phyloP scores from a whole-genome alignment of 1,140 invertebrate genomes.

The Hyles vespertilio region DNA sequence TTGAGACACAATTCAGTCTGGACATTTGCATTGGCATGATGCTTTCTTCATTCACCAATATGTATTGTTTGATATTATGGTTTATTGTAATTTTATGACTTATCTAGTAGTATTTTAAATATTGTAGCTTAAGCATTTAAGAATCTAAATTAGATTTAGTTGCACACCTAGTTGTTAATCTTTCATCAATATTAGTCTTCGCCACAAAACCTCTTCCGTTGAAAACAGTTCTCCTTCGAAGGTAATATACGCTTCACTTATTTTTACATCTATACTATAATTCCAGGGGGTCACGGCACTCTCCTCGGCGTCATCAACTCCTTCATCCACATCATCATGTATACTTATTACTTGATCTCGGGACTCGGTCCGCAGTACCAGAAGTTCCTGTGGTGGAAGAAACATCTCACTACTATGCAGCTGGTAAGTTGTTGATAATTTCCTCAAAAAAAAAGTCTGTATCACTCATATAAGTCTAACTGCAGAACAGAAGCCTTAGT shows the following conservation, averaged over 20 bases:
- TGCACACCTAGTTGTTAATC: not conserved
- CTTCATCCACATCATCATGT: slow-evolving; percentile 93
- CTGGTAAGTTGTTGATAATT: slow-evolving; percentile 77
- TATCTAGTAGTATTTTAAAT: too few species aligned
- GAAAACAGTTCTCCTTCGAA: not conserved
- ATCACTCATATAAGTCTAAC: too few species aligned
- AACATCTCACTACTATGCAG: slow-evolving; percentile 91
- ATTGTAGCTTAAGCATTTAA: not conserved
- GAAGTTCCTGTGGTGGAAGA: slow-evolving; percentile 96
- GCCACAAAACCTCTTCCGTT: too few species aligned
- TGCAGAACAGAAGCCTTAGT: too few species aligned
- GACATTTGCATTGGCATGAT: too few species aligned
- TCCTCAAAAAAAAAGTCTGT: too few species aligned
- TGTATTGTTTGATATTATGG: too few species aligned
- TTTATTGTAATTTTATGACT: too few species aligned
- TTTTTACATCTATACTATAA: slow-evolving; percentile 5
- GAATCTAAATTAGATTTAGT: not conserved
- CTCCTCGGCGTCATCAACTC: slow-evolving; percentile 91
- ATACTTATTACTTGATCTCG: slow-evolving; percentile 91
- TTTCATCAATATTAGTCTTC: too few species aligned
- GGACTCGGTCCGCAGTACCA: slow-evolving; percentile 90
- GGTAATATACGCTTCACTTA: not conserved
- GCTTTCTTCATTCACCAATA: too few species aligned
- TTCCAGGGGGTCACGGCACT: slow-evolving; percentile 86
- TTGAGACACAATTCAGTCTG: too few species aligned